Conservation (phyloP, 1,140 invertebrate species). For the Drosophila saltans region DNA sequence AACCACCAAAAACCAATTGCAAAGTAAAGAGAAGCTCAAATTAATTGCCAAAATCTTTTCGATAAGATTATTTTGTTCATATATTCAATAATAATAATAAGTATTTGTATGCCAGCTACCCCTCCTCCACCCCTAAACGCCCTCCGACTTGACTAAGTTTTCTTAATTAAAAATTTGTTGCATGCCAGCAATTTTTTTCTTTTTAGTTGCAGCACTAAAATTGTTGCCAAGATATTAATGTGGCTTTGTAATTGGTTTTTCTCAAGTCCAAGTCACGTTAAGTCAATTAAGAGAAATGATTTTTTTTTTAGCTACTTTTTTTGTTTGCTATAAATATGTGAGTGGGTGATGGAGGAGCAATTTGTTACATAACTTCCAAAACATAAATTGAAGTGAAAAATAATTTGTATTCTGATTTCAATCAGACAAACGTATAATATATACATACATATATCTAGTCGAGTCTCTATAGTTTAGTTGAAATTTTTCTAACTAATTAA, state of each 20-base stretch:
- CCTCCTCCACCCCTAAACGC: not conserved
- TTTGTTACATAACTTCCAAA: constrained; percentile 3
- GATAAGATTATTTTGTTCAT: constrained; percentile 67
- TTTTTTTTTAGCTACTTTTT: constrained; percentile 45
- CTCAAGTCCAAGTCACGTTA: constrained; percentile 78
- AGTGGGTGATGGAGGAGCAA: constrained; percentile 14
- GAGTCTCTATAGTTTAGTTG: no score
- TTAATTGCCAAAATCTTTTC: constrained; percentile 74
- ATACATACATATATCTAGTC: no score
- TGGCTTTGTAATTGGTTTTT: constrained; percentile 78
- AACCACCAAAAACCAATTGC: not conserved
- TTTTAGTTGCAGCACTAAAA: constrained; percentile 49
- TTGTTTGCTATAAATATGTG: constrained; percentile 7
- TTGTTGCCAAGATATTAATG: constrained; percentile 78
- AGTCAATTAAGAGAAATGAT: constrained; percentile 79
- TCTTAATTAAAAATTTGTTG: constrained; percentile 72
- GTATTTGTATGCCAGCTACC: not conserved
- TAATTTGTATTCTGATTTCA: constrained; percentile 14
- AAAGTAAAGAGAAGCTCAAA: constrained; percentile 38
- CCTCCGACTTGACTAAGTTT: constrained; percentile 42
- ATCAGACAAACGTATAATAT: constrained; percentile 1
- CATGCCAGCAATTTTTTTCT: constrained; percentile 43
- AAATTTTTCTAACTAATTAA: no score
- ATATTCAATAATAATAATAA: not conserved
- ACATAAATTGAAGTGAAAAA: not conserved